A percentile compares a stretch with the other conserved stretches of the same genome.
Evolutionary conservation across 2,797 vertebrate genomes (phyloP).

Genomic region (Mus spretus): DNA sequence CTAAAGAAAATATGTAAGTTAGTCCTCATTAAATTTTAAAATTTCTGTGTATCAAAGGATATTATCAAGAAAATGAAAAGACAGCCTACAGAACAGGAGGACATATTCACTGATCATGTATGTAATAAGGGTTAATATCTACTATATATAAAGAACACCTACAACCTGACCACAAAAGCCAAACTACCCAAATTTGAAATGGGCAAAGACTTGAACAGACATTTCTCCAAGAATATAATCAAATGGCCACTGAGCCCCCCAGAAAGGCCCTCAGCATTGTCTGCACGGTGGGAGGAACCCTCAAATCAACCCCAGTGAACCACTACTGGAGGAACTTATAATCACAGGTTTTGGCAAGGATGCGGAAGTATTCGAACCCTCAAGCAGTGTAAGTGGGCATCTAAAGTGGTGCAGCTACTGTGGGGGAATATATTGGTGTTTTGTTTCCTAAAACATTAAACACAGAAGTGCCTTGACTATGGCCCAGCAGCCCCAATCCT

Average conservation of each 20-base stretch:
- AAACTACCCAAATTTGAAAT: slow-evolving; percentile 53
- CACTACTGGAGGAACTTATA: not conserved
- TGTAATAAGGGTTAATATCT: not conserved
- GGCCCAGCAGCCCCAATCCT: not conserved
- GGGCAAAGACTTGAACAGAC: not conserved
- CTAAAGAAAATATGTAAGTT: slow-evolving; percentile 49
- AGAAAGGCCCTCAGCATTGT: not conserved
- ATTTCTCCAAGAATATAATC: not conserved
- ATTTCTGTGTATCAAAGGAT: not conserved
- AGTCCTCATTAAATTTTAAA: slow-evolving; percentile 22
- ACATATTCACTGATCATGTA: not conserved
- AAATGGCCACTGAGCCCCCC: not conserved
- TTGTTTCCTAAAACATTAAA: slow-evolving; percentile 49
- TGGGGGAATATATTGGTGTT: not conserved
- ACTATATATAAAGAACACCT: not conserved
- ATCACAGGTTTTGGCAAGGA: not conserved
- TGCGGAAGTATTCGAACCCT: not conserved
- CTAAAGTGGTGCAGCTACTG: not conserved
- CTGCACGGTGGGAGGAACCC: accelerated
- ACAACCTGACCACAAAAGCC: slow-evolving; percentile 1
- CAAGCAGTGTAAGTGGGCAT: not conserved
- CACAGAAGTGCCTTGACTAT: not conserved
- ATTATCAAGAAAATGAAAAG: slow-evolving; percentile 16
- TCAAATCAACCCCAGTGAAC: not conserved
- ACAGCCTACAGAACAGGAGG: not conserved